Evolutionary conservation across 2,797 vertebrate species (phyloP), one percentile per base, ranked within the genome.

Genomic region (Threskiornis aethiopicus): DNA sequence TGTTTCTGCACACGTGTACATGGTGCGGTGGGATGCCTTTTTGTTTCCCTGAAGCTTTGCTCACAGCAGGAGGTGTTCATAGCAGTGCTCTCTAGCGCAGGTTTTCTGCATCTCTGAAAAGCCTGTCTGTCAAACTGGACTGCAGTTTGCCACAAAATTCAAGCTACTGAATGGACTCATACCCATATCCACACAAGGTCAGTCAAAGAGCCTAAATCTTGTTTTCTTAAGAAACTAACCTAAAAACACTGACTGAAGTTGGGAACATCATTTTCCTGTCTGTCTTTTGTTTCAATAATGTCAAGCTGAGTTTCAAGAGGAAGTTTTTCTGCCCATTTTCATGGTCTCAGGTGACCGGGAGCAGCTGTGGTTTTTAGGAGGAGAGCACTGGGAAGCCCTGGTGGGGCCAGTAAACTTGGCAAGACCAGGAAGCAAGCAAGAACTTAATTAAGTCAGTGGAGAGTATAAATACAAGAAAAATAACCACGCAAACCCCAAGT

Each of bases 401-500:
- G 52, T 49, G 87, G 87, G 90, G 59, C 61, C 76, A 92, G 94
- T 85, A 87, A 93, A 92, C 66, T 75, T 90, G 72, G 85, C 87
- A 71, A 86, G 94, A n/a, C 85, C 90, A 87, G 61, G 58, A 73
- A 95, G 89, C 21, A 65, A 90, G 87, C 75, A 78, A 87, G 87
- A 89, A 79, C 91, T 87, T 97, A 96, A 97, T 97, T 96, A 97
- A 97, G 89, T 94, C 96, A 94, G 93, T 1, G 37, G 96, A 96
- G 95, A 95, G 81, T 24, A 75, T 65, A 83, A 97, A 90, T 31
- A 66, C 39, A 76, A 93, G 92, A 87, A 73, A 96, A 95, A 95
- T 85, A 96, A 96, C 92, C 88, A 82, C 42, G 35, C 58, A 96
- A 96, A 70, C 70, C 95, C 83, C 95, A 49, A 84, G 85, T 62